Conservation (phyloP, 2,797 vertebrate species). For the Tachyglossus aculeatus region DNA sequence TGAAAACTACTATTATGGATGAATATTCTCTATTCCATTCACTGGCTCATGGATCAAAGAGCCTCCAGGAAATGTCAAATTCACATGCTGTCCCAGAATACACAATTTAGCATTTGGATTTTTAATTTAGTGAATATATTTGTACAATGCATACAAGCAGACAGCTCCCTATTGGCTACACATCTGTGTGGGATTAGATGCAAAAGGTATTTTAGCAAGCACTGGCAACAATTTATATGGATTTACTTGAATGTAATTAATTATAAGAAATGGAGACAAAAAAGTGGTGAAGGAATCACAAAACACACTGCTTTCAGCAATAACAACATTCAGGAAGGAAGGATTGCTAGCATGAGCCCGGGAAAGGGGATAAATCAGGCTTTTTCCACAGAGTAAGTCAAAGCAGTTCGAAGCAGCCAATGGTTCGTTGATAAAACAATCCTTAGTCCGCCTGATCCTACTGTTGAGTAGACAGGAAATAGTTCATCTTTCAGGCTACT, state of each 20-base stretch:
- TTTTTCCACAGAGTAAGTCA: constrained; percentile 27
- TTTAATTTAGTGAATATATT: constrained; percentile 57
- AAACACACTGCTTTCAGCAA: constrained; percentile 31
- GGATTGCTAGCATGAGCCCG: constrained; percentile 31
- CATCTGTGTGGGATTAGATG: constrained; percentile 51
- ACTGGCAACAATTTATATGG: constrained; percentile 19
- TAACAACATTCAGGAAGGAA: constrained; percentile 36
- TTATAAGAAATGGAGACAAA: constrained; percentile 11
- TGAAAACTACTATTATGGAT: constrained; percentile 46
- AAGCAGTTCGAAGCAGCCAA: constrained; percentile 48
- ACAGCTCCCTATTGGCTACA: constrained; percentile 38
- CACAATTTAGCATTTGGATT: constrained; percentile 48
- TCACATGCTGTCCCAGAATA: constrained; percentile 37
- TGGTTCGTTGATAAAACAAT: constrained; percentile 46
- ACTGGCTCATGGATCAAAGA: constrained; percentile 33
- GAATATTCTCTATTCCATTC: constrained; percentile 37
- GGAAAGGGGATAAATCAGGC: constrained; percentile 31
- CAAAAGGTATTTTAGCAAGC: constrained; percentile 32
- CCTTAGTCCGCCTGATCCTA: constrained; percentile 31
- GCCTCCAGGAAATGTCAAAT: constrained; percentile 54
- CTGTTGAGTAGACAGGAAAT: constrained; percentile 43
- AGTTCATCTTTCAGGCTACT: constrained; percentile 40
- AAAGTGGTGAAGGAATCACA: constrained; percentile 15
- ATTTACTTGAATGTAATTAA: constrained; percentile 35
- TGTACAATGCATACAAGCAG: constrained; percentile 29